phyloP scores from a whole-genome alignment of 2,888 invertebrate species.

The Cephonodes hylas region DNA sequence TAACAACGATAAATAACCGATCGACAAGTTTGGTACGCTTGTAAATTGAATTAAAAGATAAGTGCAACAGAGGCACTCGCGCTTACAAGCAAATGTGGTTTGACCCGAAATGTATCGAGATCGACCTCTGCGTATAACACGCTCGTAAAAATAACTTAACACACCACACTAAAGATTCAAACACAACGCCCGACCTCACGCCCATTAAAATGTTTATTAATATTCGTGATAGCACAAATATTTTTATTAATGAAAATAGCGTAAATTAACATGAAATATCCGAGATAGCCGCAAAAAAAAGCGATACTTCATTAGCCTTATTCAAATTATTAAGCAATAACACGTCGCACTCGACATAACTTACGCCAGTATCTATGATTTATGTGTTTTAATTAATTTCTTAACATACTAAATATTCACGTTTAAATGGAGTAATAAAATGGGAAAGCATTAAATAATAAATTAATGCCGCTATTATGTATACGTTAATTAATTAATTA shows the following conservation, averaged over 20 bases:
- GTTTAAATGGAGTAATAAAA: conserved; percentile 58
- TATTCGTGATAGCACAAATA: conserved; percentile 29
- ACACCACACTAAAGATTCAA: conserved; percentile 35
- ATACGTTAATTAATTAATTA: conserved; percentile 74
- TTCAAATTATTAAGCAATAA: conserved; percentile 70
- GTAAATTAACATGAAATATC: conserved; percentile 41
- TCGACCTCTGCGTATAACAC: conserved; percentile 29
- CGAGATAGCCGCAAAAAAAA: conserved; percentile 33
- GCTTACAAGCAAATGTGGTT: conserved; percentile 31
- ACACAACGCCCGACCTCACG: conserved; percentile 34
- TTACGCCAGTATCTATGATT: conserved; percentile 60
- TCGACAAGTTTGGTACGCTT: conserved; percentile 56
- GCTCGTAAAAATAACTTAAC: conserved; percentile 51
- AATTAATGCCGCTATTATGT: conserved; percentile 62
- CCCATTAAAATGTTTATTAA: conserved; percentile 20
- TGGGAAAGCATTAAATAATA: conserved; percentile 58
- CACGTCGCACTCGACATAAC: conserved; percentile 52
- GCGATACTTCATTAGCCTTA: conserved; percentile 64
- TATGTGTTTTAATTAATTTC: conserved; percentile 52
- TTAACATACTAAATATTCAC: conserved; percentile 56
- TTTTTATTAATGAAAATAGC: conserved; percentile 40
- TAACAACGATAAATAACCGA: conserved; percentile 63
- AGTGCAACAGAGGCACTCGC: conserved; percentile 55
- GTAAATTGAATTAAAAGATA: conserved; percentile 77
- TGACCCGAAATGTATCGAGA: conserved; percentile 47